Evolutionary conservation across 2,113 vertebrate species (phyloP).

Genomic region (Argyrosomus japonicus): DNA sequence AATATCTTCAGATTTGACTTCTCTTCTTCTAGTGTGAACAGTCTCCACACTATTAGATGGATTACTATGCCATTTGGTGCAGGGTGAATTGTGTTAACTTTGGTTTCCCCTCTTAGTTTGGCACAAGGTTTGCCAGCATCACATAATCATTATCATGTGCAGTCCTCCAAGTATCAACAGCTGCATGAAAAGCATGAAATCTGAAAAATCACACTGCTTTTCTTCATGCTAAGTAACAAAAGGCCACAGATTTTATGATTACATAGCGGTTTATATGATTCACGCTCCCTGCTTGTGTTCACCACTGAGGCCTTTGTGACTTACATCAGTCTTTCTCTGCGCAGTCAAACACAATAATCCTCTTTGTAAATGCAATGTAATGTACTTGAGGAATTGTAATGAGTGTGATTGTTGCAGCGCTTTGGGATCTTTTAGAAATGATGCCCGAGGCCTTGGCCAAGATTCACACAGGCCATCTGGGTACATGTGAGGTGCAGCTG

Average conservation of each 20-base stretch:
- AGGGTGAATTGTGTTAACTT: neutral
- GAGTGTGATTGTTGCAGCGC: slow-evolving; percentile 47
- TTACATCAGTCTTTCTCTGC: neutral
- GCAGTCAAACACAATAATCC: slow-evolving; percentile 10
- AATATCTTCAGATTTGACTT: neutral
- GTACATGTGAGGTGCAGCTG: slow-evolving; percentile 53
- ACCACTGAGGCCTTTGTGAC: neutral
- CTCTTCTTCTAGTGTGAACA: neutral
- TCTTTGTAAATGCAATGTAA: slow-evolving; percentile 36
- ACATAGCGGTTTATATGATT: neutral
- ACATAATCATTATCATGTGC: neutral
- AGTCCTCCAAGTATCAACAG: neutral
- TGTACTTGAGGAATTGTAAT: slow-evolving; percentile 50
- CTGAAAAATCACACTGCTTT: neutral
- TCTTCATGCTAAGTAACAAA: neutral
- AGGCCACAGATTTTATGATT: neutral
- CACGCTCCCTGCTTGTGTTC: neutral
- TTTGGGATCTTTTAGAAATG: slow-evolving; percentile 53
- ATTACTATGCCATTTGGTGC: no score
- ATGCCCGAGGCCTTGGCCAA: slow-evolving; percentile 54
- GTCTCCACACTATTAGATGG: neutral
- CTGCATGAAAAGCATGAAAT: neutral
- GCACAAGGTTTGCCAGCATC: neutral
- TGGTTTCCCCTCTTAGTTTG: neutral
- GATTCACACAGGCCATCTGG: slow-evolving; percentile 63